Conservation (phyloP, 2,113 vertebrate genomes). For the Tricholaema leucomelas region DNA sequence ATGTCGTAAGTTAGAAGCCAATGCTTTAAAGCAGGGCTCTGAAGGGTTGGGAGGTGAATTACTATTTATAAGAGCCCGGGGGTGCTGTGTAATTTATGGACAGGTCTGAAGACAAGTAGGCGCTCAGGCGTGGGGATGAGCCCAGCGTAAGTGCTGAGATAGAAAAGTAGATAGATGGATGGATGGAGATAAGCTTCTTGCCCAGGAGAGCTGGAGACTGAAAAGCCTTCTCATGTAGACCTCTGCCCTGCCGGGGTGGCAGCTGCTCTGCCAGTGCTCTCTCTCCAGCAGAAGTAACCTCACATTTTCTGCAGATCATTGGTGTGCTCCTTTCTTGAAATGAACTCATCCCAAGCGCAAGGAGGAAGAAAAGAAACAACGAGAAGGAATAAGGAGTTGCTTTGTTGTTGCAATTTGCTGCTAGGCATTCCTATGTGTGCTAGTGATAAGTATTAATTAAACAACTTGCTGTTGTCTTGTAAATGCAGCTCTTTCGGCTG, state of each 20-base stretch:
- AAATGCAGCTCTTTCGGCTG: constrained; percentile 70
- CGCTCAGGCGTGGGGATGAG: constrained; percentile 44
- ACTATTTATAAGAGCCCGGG: constrained; percentile 50
- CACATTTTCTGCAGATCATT: neutral
- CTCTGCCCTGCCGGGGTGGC: neutral
- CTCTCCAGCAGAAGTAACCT: neutral
- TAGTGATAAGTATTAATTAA: constrained; percentile 77
- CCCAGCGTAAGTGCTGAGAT: constrained; percentile 8
- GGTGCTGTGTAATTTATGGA: constrained; percentile 32
- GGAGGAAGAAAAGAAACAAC: neutral
- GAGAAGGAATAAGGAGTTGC: neutral
- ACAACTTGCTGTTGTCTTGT: constrained; percentile 70
- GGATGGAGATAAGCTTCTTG: constrained; percentile 42
- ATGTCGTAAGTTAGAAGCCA: neutral
- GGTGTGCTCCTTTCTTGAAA: neutral
- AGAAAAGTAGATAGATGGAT: constrained; percentile 21
- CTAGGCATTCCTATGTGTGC: constrained; percentile 68
- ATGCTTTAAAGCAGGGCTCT: constrained; percentile 40
- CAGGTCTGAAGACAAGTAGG: constrained; percentile 61
- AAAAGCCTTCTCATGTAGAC: neutral
- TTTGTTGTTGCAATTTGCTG: constrained; percentile 74
- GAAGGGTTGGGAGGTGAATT: constrained; percentile 46
- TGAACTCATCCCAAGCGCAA: constrained; percentile 30
- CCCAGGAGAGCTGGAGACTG: neutral
- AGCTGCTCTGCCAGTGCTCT: neutral